Evolutionary conservation across 2,797 vertebrate species (phyloP), one percentile per base, ranked within the genome.

Genomic region (Lagocephalus sceleratus): DNA sequence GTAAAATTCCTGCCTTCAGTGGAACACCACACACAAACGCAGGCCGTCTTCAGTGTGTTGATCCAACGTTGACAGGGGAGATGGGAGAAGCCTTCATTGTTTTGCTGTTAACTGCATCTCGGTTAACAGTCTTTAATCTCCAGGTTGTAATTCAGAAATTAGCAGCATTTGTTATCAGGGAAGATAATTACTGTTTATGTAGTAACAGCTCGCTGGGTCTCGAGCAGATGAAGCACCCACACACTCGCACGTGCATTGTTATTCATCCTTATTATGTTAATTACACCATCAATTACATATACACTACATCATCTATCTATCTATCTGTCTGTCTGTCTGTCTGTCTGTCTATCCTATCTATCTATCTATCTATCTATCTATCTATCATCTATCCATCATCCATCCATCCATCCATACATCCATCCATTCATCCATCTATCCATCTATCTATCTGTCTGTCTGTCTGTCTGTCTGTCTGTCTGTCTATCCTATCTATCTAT

Each of bases 101-200:
- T 84, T 82, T 81, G 59, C 79, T 75, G 68, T 79, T 86, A 84
- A 87, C 85, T 75, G 76, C 76, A 81, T 86, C 85, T 81, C 81
- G 78, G 78, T 82, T 82, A 82, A 80, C 73, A 55, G 21, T 69
- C 64, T 78, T 84, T 87, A 79, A 88, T 89, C 84, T 88, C 73
- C 67, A 68, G 64, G 64, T 82, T 87, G 84, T 87, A 81, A 83
- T 84, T 85, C 79, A 75, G 81, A 84, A 80, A 86, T 88, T 87
- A 77, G 58, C 74, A 66, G 68, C 61, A 50, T 75, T 81, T 78
- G 81, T 85, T 85, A 73, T 79, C 63, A 71, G 2, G 7, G 58
- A 78, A 69, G 69, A 77, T 87, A 85, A 89, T 85, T 88, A 76
- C 71, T 79, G 70, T 86, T 81, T 77, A 76, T 60, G 57, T 46